These are phyloP conservation scores for Cinara cedri DNA, from an alignment of 2,888 invertebrate species.

Conservation along the genomic window DNA sequence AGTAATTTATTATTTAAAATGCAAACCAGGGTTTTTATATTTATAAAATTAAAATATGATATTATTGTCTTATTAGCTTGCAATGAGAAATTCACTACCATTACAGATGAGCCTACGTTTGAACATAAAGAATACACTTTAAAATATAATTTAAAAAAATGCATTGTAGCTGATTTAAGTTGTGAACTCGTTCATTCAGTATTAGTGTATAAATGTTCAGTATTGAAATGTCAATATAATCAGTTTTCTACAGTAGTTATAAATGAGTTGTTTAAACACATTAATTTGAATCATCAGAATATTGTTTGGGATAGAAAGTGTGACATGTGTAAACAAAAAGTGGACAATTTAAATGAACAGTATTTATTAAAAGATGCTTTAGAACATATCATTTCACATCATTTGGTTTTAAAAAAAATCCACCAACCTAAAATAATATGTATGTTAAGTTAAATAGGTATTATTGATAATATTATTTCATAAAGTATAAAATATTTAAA, in stretches of 20 bases:
- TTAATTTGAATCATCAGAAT: slow-evolving; percentile 18
- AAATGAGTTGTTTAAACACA: slow-evolving; percentile 21
- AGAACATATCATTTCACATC: slow-evolving; percentile 28
- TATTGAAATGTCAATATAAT: slow-evolving; percentile 7
- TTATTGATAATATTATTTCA: background rate
- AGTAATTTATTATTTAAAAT: slow-evolving; percentile 6
- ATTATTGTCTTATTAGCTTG: slow-evolving; percentile 4
- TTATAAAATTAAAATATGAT: background rate
- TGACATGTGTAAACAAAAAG: background rate
- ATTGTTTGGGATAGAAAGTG: slow-evolving; percentile 22
- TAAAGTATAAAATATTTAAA: no score
- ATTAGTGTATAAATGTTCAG: slow-evolving; percentile 11
- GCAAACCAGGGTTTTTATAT: background rate
- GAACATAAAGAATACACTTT: background rate
- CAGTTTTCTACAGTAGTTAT: slow-evolving; percentile 26
- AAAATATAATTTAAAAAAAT: slow-evolving; percentile 14
- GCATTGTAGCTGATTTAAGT: slow-evolving; percentile 2
- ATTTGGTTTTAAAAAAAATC: slow-evolving; percentile 24
- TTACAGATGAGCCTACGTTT: background rate
- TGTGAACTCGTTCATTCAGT: slow-evolving; percentile 34
- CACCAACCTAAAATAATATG: background rate
- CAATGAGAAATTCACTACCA: background rate
- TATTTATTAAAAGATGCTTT: slow-evolving; percentile 33
- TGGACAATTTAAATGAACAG: background rate
- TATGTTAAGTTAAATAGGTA: slow-evolving; percentile 2